Percentiles rank a stretch among this genome's conserved stretches.
phyloP scores from a whole-genome alignment of 2,888 invertebrate genomes.

The Archaeoteleia sp. region DNA sequence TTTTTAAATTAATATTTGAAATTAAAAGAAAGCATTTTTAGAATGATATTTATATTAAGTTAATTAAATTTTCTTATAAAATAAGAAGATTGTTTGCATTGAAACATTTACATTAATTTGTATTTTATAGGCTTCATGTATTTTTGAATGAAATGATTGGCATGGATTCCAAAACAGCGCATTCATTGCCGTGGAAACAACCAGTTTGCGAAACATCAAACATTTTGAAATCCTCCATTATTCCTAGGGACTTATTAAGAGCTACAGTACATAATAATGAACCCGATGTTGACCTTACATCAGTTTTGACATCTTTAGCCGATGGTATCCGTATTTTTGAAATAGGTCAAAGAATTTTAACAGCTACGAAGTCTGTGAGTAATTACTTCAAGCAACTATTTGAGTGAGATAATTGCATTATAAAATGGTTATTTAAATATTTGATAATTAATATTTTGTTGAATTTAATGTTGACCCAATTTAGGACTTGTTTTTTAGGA shows the following conservation, averaged over 20 bases:
- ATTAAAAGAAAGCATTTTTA: too few relatives aligned
- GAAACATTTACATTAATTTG: too few relatives aligned
- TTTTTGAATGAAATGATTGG: too few relatives aligned
- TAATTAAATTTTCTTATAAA: too few relatives aligned
- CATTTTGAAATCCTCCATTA: slow-evolving; percentile 68
- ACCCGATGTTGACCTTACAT: slow-evolving; percentile 73
- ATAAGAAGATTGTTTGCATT: too few relatives aligned
- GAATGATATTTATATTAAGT: too few relatives aligned
- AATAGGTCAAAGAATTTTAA: slow-evolving; percentile 85
- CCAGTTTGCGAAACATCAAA: slow-evolving; percentile 79
- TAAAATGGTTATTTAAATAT: not conserved
- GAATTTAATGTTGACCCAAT: not conserved
- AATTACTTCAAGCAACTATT: not conserved
- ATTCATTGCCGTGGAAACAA: slow-evolving; percentile 82
- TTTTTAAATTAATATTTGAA: not conserved
- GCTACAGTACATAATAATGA: slow-evolving; percentile 58
- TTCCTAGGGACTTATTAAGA: slow-evolving; percentile 68
- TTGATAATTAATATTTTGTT: not conserved
- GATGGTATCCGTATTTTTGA: slow-evolving; percentile 80
- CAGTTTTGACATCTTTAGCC: slow-evolving; percentile 70
- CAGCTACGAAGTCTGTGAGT: slow-evolving; percentile 81
- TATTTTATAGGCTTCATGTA: too few relatives aligned
- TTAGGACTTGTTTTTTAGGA: too few relatives aligned
- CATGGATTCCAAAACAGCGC: too few relatives aligned
- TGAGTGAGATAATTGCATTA: too few relatives aligned